Conservation (phyloP, 1,140 invertebrate genomes). For the Cherax destructor region DNA sequence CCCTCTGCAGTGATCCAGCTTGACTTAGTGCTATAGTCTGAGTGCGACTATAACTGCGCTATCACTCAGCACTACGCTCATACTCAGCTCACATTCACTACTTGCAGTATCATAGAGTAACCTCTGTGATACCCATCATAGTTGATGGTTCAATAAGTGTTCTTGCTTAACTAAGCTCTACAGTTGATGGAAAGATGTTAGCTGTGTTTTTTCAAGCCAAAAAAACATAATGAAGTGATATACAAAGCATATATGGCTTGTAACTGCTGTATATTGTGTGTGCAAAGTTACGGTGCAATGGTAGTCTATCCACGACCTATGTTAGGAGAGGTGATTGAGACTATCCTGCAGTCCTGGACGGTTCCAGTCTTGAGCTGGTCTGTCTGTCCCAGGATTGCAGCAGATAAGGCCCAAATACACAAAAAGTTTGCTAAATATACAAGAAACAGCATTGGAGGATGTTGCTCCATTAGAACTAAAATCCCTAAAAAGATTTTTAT, state of each 20-base stretch:
- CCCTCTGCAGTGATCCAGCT: constrained; percentile 38
- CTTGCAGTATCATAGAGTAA: constrained; percentile 4
- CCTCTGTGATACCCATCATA: constrained; percentile 21
- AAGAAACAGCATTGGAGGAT: too few relatives aligned
- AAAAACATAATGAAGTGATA: constrained; percentile 10
- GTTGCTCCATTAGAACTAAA: constrained; percentile 90
- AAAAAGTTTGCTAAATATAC: constrained; percentile 77
- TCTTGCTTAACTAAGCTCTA: constrained; percentile 20
- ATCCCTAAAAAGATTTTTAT: constrained; percentile 98
- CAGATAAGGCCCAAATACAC: constrained; percentile 98
- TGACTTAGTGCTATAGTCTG: constrained; percentile 23
- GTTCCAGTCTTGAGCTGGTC: neutral
- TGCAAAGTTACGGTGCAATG: constrained; percentile 34
- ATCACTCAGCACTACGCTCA: constrained; percentile 15
- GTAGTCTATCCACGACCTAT: constrained; percentile 8
- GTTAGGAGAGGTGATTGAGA: neutral
- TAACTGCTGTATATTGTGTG: neutral
- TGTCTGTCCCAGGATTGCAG: constrained; percentile 86
- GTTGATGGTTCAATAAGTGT: constrained; percentile 42
- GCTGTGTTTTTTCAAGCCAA: constrained; percentile 15
- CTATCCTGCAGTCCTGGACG: neutral
- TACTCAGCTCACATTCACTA: constrained; percentile 8
- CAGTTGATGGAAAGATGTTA: constrained; percentile 38
- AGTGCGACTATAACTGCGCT: constrained; percentile 5
- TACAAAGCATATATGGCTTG: constrained; percentile 16